phyloP scores from a whole-genome alignment of 1,140 invertebrate genomes.

The Drosophila willistoni region DNA sequence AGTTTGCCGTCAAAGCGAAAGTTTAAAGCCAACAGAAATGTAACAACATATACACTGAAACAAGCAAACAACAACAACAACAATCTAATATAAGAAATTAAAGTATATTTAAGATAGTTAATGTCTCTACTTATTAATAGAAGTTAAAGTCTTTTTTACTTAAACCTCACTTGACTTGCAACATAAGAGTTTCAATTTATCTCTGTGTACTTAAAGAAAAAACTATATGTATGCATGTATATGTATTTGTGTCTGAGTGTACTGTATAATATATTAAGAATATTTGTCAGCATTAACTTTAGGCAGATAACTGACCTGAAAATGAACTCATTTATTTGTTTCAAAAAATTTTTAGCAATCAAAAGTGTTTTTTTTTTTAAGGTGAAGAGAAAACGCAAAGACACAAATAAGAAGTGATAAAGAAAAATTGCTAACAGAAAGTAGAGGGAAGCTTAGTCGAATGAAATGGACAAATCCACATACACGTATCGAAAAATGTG shows the following conservation, averaged over 20 bases:
- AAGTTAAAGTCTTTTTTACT: too few species aligned
- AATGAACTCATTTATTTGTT: constrained; percentile 9
- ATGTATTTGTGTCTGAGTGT: background rate
- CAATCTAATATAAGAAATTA: too few species aligned
- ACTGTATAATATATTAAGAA: constrained; percentile 14
- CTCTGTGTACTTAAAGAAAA: background rate
- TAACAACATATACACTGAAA: constrained; percentile 22
- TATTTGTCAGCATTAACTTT: constrained; percentile 51
- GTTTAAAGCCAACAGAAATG: constrained; percentile 57
- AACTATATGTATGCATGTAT: constrained; percentile 2
- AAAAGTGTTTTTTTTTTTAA: background rate
- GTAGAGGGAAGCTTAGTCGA: constrained; percentile 14
- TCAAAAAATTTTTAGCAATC: background rate
- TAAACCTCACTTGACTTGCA: too few species aligned
- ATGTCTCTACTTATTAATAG: too few species aligned
- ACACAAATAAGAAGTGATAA: background rate
- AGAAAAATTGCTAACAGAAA: background rate
- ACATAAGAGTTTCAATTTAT: background rate
- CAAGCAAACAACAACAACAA: background rate
- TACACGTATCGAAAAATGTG: constrained; percentile 56
- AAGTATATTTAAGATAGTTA: too few species aligned
- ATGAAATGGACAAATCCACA: constrained; percentile 30
- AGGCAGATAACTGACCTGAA: constrained; percentile 8
- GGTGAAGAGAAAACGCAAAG: background rate
- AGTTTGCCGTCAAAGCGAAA: constrained; percentile 76